Base-by-base conservation (phyloP, 1,140 invertebrate genomes). In the Tenebrio molitor region DNA sequence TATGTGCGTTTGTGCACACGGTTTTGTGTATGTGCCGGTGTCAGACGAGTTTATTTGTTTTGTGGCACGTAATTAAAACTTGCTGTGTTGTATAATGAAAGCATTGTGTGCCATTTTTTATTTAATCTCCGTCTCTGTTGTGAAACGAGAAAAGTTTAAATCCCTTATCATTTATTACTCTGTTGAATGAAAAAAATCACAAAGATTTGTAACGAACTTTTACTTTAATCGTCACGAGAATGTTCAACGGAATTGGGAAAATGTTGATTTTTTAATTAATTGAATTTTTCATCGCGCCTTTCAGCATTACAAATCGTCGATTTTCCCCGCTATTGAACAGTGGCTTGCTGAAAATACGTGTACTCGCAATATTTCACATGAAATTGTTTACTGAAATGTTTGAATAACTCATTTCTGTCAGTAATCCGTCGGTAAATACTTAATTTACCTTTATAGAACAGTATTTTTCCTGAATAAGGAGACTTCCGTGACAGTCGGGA, bases 1-100 rank as follows among this genome's bases (percentile, higher is more conserved):
- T 39, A 12, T 2, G 64, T 66, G 64, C 39, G 64, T 44, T 21
- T 58, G 15, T 29, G 6, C 33, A 58, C 50, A 29, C 21, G n/a
- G 23, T 58, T 41, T 5, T 41, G 15, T 50, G 50, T 66, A 25
- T 66, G 64, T 66, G 64, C 36, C 36, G 25, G 65, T 68, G 65
- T 46, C 65, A 68, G 39, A 50, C 21, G 15, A 68, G 65, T 68
- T 68, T 68, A 68, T 68, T 68, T 68, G 65, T 68, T 68, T 68
- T 68, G 41, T 68, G 65, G 65, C 65, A 68, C 41, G 29, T 73
- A 73, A 73, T 73, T 73, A 68, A 73, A 73, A 73, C 71, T 73
- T 68, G 46, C 58, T 71, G 25, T 68, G 71, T 73, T 68, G 50
- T 68, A 68, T 68, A 73, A 73, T 66, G 65, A 58, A 72, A 72